Evolutionary conservation across 2,113 vertebrate species (phyloP).

Genomic region (Aythya baeri): DNA sequence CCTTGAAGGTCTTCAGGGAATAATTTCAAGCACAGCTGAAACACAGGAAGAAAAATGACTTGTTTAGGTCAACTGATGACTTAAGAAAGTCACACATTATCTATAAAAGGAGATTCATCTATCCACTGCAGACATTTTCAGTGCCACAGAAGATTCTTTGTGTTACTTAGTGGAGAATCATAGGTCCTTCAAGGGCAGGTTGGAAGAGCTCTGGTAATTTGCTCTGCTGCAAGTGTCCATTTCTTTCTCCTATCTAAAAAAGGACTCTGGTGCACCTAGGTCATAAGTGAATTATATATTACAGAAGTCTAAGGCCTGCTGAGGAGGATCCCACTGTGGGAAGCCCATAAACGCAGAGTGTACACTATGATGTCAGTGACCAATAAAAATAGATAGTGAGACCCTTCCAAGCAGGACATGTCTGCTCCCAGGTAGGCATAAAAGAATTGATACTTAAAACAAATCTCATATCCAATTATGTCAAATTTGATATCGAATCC

Average conservation of each 20-base stretch:
- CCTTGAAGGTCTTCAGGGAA: neutral
- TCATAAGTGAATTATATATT: neutral
- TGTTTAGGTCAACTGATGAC: neutral
- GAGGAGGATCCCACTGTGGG: neutral
- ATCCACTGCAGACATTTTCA: neutral
- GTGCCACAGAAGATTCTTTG: neutral
- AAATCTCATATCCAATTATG: neutral
- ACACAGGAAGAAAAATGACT: neutral
- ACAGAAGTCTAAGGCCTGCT: neutral
- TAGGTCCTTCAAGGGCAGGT: neutral
- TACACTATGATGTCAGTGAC: neutral
- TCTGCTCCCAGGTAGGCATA: neutral
- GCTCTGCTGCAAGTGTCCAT: neutral
- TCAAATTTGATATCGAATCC: too few relatives aligned
- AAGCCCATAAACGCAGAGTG: neutral
- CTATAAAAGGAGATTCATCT: neutral
- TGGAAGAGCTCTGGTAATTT: neutral
- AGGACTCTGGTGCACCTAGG: neutral
- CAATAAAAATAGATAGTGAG: neutral
- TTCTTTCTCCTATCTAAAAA: neutral
- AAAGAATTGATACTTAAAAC: neutral
- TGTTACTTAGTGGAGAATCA: neutral
- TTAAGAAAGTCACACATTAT: neutral
- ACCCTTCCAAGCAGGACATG: fast-evolving
- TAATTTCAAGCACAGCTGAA: neutral